Base-by-base conservation (phyloP, 2,888 invertebrate species). In the Polydrusus cervinus region DNA sequence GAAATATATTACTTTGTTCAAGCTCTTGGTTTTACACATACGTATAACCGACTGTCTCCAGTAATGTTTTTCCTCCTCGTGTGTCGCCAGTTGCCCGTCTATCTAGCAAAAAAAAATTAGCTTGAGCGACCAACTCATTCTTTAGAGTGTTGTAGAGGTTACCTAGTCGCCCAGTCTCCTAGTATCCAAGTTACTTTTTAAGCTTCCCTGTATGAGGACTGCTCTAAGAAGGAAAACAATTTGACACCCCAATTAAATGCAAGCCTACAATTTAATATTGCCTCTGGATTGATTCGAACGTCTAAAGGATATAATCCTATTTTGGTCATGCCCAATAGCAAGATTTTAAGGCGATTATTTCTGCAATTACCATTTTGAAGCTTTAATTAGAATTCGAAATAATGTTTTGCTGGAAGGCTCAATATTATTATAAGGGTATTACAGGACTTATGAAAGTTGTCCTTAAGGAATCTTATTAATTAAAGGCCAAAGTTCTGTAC, bases 291-390 rank as follows among this genome's bases (percentile, higher is more conserved):
- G 34, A 55, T 14, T 34, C 2, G 30, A 55, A 8, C n/a, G 34
- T 55, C 14, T 9, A 53, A 20, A 25, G 55, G 20, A 34, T 34
- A 34, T 55, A 55, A 55, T 55, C 34, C 14, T 55, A 34, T 55
- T 55, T 55, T 34, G 14, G 11, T 30, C 10, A 14, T 30, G 20
- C 34, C 55, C 34, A 55, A 34, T 55, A 55, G 30, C 55, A 14
- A 34, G 34, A 55, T 34, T 55, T 55, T 55, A 30, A 55, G 55
- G 14, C 34, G 55, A 55, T 55, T 55, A 55, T 55, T 25, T 55
- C 34, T 55, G 55, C 34, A 55, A 55, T 55, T 55, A 55, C 55
- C 30, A 34, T 34, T 55, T 55, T 7, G 20, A 14, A 34, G 55
- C 34, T 14, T 34, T 34, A 55, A 55, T 55, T 55, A 34, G 14